A percentile compares a stretch with the other conserved stretches of the same genome.
Conservation (phyloP, 2,797 vertebrate species). For the Sebastes ruberrimus region DNA sequence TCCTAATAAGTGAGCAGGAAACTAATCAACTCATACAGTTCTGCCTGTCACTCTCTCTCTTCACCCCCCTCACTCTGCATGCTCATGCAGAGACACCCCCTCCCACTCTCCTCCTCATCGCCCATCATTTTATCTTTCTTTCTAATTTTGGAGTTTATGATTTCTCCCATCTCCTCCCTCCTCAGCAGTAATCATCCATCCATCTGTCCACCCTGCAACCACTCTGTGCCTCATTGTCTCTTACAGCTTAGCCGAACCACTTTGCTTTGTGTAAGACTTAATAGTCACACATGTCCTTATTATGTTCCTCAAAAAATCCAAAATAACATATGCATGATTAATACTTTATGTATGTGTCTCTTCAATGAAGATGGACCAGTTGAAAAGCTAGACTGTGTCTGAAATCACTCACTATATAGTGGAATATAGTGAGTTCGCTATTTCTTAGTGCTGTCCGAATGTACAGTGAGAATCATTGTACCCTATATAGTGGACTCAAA, state of each 20-base stretch:
- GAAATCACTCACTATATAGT: no score
- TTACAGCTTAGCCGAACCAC: constrained; percentile 34
- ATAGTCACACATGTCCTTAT: background rate
- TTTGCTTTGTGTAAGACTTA: constrained; percentile 15
- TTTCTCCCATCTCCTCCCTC: constrained; percentile 58
- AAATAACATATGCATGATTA: no score
- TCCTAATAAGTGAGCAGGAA: constrained; percentile 82
- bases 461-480: no score
- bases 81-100: constrained; percentile 8
- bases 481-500: no score
- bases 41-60: constrained; percentile 71
- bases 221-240: constrained; percentile 16
- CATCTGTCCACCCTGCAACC: constrained; percentile 64
- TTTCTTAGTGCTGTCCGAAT: no score
- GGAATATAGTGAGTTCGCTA: no score
- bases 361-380: background rate
- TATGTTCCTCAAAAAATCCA: background rate
- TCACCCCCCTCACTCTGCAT: constrained; percentile 19
- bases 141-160: constrained; percentile 66
- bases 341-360: no score
- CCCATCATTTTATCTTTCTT: constrained; percentile 52
- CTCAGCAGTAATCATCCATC: constrained; percentile 63
- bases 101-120: background rate
- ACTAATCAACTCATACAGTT: constrained; percentile 82
- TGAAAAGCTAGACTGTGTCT: background rate